These are phyloP conservation scores for Stenurella melanura DNA, from an alignment of 2,888 invertebrate genomes.

Conservation along the genomic window DNA sequence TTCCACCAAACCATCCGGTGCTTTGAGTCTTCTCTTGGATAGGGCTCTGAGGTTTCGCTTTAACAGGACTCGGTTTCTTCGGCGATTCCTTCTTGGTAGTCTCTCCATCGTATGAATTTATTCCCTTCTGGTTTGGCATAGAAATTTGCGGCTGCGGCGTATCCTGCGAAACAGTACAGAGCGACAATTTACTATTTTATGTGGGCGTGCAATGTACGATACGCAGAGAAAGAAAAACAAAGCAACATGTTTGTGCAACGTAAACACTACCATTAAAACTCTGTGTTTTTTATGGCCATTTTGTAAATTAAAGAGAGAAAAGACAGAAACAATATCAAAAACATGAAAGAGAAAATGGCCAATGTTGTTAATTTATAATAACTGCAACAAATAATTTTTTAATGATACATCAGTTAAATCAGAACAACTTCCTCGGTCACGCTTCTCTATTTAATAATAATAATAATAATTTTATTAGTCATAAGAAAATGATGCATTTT, in stretches of 20 bases:
- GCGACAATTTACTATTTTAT: slow-evolving; percentile 69
- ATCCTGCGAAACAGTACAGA: slow-evolving; percentile 69
- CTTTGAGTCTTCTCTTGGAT: slow-evolving; percentile 61
- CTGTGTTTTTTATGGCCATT: not conserved
- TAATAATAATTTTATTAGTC: too few relatives aligned
- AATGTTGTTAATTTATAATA: not conserved
- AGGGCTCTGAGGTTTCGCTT: slow-evolving; percentile 56
- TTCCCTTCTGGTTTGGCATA: slow-evolving; percentile 75
- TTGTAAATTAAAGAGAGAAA: not conserved
- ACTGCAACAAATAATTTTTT: not conserved
- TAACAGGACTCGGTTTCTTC: slow-evolving; percentile 49
- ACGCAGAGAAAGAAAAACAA: slow-evolving; percentile 23
- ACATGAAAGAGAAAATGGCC: not conserved
- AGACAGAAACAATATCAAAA: not conserved
- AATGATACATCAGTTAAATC: not conserved
- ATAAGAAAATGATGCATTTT: too few relatives aligned
- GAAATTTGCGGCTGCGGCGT: slow-evolving; percentile 75
- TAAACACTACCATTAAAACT: not conserved
- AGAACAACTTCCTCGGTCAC: not conserved
- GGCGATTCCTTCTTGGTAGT: slow-evolving; percentile 35
- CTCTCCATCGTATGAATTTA: slow-evolving; percentile 56
- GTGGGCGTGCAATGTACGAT: slow-evolving; percentile 46
- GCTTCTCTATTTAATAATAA: too few relatives aligned
- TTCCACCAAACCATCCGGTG: slow-evolving; percentile 89
- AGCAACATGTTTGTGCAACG: slow-evolving; percentile 13